Percentiles rank a stretch among this genome's conserved stretches.
phyloP scores from a whole-genome alignment of 2,888 invertebrate genomes.

The Horisme vitalbata region DNA sequence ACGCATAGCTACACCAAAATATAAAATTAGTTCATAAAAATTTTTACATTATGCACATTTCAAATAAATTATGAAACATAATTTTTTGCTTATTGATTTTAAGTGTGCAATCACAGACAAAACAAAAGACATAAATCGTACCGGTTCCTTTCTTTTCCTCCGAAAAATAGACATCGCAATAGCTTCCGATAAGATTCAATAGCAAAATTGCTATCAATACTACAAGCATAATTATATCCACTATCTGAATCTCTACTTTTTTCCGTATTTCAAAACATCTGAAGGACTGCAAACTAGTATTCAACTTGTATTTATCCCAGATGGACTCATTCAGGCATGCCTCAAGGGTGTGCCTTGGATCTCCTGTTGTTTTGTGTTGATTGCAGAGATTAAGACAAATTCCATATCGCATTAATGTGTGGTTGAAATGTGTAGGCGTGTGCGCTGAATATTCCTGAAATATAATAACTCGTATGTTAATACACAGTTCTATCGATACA shows the following conservation, averaged over 20 bases:
- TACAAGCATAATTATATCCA: conserved; percentile 39
- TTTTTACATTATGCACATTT: not conserved
- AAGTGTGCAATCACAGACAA: no score
- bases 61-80: not conserved
- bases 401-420: no score
- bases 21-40: not conserved
- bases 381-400: no score
- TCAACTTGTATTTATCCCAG: no score
- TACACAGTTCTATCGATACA: no score
- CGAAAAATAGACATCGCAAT: no score
- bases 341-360: conserved; percentile 50
- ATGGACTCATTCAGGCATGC: conserved; percentile 59
- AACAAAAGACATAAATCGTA: no score
- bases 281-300: no score
- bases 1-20: conserved; percentile 52
- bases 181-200: conserved; percentile 56
- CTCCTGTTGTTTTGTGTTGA: conserved; percentile 36
- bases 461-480: no score
- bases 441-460: no score
- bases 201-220: conserved; percentile 52
- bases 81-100: not conserved
- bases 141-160: no score
- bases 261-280: not conserved
- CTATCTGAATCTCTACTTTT: not conserved
- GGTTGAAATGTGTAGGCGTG: no score